phyloP scores from a whole-genome alignment of 2,888 invertebrate genomes.

The Drosophila borealis region DNA sequence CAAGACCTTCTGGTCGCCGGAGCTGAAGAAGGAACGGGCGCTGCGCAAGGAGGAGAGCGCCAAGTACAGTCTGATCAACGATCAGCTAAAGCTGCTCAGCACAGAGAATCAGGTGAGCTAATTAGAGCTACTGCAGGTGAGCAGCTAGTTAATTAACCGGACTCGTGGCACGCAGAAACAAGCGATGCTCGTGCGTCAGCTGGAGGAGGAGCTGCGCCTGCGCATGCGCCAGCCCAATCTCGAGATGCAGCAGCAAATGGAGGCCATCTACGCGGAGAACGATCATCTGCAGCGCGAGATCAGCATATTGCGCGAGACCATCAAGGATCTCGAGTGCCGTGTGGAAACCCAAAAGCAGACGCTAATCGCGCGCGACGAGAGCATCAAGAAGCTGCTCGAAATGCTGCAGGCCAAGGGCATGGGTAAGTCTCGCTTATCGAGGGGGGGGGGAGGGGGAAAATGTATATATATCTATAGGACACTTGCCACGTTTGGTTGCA shows the following conservation, averaged over 20 bases:
- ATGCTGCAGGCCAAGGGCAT: constrained; percentile 99
- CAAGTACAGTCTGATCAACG: constrained; percentile 97
- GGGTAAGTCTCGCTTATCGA: constrained; percentile 88
- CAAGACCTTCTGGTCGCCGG: constrained; percentile 99
- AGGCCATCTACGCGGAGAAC: constrained; percentile 96
- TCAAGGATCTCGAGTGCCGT: constrained; percentile 98
- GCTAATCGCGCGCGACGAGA: constrained; percentile 97
- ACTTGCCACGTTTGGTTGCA: constrained; percentile 77
- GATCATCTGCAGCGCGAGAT: constrained; percentile 97
- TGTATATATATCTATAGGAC: not conserved
- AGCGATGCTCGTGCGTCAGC: constrained; percentile 96
- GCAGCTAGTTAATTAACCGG: not conserved
- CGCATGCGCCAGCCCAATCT: constrained; percentile 95
- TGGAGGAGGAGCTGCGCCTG: constrained; percentile 95
- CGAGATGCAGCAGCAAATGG: constrained; percentile 96
- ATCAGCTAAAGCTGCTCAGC: constrained; percentile 97
- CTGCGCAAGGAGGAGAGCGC: constrained; percentile 98
- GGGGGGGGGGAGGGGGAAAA: not conserved
- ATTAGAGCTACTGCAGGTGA: not conserved
- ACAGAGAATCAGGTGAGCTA: constrained; percentile 97
- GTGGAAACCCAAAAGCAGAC: constrained; percentile 99
- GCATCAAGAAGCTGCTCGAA: constrained; percentile 98
- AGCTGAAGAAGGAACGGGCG: constrained; percentile 98
- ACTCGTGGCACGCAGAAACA: constrained; percentile 89
- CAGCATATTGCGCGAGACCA: constrained; percentile 95